Conservation (phyloP, 2,888 invertebrate species). For the Deilephila porcellus region DNA sequence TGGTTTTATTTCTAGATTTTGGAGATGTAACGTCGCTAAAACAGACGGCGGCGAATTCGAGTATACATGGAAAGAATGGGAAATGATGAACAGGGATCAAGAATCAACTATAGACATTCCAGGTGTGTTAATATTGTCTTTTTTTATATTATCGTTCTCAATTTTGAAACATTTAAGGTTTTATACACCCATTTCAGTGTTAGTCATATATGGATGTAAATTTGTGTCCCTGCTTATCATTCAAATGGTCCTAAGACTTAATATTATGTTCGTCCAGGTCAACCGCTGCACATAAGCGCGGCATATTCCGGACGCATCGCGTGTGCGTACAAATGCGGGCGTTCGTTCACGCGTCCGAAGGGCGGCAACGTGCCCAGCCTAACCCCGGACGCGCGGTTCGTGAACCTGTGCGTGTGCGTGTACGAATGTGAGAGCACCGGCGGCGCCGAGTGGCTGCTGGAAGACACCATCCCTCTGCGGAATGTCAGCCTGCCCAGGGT, state of each 20-base stretch:
- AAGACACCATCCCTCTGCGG: conserved; percentile 97
- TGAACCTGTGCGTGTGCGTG: conserved; percentile 96
- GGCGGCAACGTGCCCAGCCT: conserved; percentile 85
- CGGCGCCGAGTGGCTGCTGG: conserved; percentile 96
- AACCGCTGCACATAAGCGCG: conserved; percentile 96
- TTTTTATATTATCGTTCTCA: neutral
- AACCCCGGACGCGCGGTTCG: conserved; percentile 88
- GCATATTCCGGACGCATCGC: conserved; percentile 99
- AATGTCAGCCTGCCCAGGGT: conserved; percentile 95
- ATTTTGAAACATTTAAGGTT: no score
- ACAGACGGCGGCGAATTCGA: conserved; percentile 75
- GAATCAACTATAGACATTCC: conserved; percentile 89
- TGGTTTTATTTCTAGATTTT: conserved; percentile 85
- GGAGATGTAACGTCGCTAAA: conserved; percentile 90
- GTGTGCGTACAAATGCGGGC: conserved; percentile 97
- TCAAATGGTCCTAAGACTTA: no score
- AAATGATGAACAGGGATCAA: conserved; percentile 91
- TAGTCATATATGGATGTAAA: neutral
- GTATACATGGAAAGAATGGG: conserved; percentile 95
- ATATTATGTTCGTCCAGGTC: conserved; percentile 78
- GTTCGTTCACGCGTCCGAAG: conserved; percentile 94
- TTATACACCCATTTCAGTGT: no score
- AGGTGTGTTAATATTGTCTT: conserved; percentile 71
- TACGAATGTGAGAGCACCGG: conserved; percentile 99
- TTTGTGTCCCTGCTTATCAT: no score